Base-by-base conservation (phyloP, 2,888 invertebrate species). In the Drosophila greeni region DNA sequence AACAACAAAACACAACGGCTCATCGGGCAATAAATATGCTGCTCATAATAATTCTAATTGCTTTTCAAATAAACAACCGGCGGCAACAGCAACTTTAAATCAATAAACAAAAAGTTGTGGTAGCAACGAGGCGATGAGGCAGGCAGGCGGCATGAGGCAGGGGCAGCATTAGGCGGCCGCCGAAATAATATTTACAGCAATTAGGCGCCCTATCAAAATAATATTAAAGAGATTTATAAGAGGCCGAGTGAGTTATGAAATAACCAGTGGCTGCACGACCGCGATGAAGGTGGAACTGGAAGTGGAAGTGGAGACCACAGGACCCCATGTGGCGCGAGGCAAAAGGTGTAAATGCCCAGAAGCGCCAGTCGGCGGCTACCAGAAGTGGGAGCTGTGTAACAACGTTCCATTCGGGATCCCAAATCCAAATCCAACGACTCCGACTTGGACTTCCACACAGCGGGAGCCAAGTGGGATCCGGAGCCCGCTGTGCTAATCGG, bases 401-500 rank as follows among this genome's bases (percentile, higher is more conserved):
- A 62, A 75, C 59, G 24, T 45, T 65, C 71, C 60, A 40, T 51
- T 59, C 20, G 24, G 24, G 9, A 59, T 16, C 34, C 54, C 59
- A n/a, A n/a, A 42, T 40, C 23, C 23, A 43, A 43, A 43, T 43
- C 43, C 26, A 4, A 16, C 8, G 39, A 51, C 68, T 64, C 45
- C 33, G 20, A 49, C 61, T 66, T 40, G 48, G 51, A 34, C 39
- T 52, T 34, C 40, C 45, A 26, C 66, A 20, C 71, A 71, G 71
- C 71, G 65, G 71, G 71, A 36, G 70, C 18, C 61, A 26, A 56
- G 66, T 52, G 66, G 62, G 53, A 34, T 49, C 34, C 34, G 34
- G 12, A 51, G 4, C 88, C 86, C 56, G 87, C 87, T 88, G 88
- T 67, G 88, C 78, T 87, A 88, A 87, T 87, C 75, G 77, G 73